Evolutionary conservation across 2,888 invertebrate genomes (phyloP).

Genomic region (Portevinia maculata): DNA sequence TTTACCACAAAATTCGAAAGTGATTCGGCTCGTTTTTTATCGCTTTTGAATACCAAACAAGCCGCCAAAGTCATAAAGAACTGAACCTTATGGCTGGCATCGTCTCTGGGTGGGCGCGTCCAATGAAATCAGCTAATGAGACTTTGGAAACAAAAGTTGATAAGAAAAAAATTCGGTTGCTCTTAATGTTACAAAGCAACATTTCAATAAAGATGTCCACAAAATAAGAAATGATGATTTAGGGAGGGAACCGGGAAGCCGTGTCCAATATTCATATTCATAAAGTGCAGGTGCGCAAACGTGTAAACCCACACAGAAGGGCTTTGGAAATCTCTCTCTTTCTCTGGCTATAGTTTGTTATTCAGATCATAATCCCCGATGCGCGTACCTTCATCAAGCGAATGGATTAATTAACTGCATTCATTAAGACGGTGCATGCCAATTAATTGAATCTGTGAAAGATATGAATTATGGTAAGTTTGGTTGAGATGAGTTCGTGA

Average conservation of each 20-base stretch:
- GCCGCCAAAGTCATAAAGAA: constrained; percentile 36
- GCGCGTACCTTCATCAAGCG: neutral
- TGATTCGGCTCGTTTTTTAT: neutral
- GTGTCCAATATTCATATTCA: neutral
- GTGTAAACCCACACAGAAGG: neutral
- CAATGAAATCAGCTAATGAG: constrained; percentile 46
- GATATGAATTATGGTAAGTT: constrained; percentile 59
- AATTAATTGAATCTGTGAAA: constrained; percentile 45
- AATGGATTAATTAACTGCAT: constrained; percentile 51
- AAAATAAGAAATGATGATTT: constrained; percentile 13
- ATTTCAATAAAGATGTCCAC: constrained; percentile 42
- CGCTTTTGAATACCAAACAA: constrained; percentile 29
- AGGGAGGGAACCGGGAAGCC: neutral
- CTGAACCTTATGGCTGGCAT: constrained; percentile 21
- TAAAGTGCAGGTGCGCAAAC: constrained; percentile 18
- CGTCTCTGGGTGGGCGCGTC: constrained; percentile 53
- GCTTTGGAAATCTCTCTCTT: neutral
- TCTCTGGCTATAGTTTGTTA: neutral
- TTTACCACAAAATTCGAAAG: constrained; percentile 13
- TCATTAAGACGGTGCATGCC: constrained; percentile 44
- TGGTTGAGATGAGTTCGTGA: constrained; percentile 34
- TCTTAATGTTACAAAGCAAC: constrained; percentile 14
- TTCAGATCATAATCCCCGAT: constrained; percentile 1
- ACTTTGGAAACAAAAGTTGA: constrained; percentile 16
- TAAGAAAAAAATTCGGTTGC: constrained; percentile 31